Percentiles rank a stretch among this genome's conserved stretches.
These are phyloP conservation scores for Coptotermes formosanus DNA, from an alignment of 1,140 invertebrate species.

Conservation along the genomic window DNA sequence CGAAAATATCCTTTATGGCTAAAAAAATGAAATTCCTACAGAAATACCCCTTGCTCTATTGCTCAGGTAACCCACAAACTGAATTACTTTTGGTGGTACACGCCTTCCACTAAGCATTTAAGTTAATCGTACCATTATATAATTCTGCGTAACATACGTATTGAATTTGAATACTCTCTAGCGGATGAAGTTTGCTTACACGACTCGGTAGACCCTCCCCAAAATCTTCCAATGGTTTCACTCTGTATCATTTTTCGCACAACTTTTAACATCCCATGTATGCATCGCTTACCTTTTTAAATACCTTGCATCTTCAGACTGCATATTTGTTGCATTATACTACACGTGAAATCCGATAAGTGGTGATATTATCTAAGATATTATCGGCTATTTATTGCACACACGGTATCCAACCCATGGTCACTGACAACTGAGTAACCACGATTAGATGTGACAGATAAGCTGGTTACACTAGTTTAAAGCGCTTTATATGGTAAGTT, in stretches of 20 bases:
- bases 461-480: neutral
- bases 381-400: neutral
- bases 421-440: neutral
- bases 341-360: neutral
- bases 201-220: neutral
- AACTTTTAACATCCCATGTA: neutral
- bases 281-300: slow-evolving; percentile 18
- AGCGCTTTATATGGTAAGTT: neutral
- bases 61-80: too few relatives aligned
- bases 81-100: too few relatives aligned
- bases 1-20: too few relatives aligned
- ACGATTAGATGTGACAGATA: neutral
- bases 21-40: too few relatives aligned
- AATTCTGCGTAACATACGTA: too few relatives aligned
- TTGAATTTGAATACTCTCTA: too few relatives aligned
- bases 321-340: slow-evolving; percentile 22
- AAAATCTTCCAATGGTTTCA: neutral
- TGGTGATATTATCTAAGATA: neutral
- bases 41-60: too few relatives aligned
- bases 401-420: neutral
- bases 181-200: neutral
- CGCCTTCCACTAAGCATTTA: too few relatives aligned
- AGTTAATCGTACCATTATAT: too few relatives aligned
- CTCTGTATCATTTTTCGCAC: neutral
- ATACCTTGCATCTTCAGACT: slow-evolving; percentile 32